phyloP scores from a whole-genome alignment of 2,888 invertebrate species.

The Rhabditoides inermis region DNA sequence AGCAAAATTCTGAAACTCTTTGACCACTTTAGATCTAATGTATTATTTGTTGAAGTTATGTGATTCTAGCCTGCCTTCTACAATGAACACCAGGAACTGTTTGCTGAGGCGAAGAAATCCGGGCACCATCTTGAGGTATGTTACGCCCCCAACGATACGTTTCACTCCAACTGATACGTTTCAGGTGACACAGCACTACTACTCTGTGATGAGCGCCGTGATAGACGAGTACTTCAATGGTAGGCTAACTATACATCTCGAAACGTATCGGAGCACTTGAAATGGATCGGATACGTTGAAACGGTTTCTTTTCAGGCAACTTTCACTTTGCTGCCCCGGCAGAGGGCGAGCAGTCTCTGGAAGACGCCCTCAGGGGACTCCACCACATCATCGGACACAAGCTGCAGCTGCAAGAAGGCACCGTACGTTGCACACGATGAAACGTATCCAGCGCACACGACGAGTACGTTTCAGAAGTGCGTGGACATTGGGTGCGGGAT shows the following conservation, averaged over 20 bases:
- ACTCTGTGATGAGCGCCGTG: slow-evolving; percentile 50
- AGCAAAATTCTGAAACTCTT: not conserved
- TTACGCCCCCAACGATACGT: not conserved
- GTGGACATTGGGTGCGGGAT: slow-evolving; percentile 49
- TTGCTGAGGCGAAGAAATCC: slow-evolving; percentile 32
- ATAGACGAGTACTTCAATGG: slow-evolving; percentile 50
- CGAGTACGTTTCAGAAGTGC: too few relatives aligned
- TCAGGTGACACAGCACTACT: slow-evolving; percentile 47
- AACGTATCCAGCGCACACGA: too few relatives aligned
- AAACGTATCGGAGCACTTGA: too few relatives aligned
- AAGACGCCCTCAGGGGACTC: slow-evolving; percentile 33
- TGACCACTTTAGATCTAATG: not conserved
- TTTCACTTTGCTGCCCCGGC: slow-evolving; percentile 49
- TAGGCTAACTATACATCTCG: not conserved
- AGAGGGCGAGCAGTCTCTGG: slow-evolving; percentile 23
- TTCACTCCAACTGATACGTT: not conserved
- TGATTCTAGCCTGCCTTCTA: slow-evolving; percentile 35
- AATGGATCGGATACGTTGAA: not conserved
- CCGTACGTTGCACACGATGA: too few relatives aligned
- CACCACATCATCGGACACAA: slow-evolving; percentile 29
- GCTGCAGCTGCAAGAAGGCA: slow-evolving; percentile 21
- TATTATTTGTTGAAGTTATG: too few relatives aligned
- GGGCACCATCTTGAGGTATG: not conserved
- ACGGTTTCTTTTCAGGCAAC: slow-evolving; percentile 15
- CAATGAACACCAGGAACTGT: slow-evolving; percentile 40